Conservation (phyloP, 2,888 invertebrate genomes). For the Torymus texanus region DNA sequence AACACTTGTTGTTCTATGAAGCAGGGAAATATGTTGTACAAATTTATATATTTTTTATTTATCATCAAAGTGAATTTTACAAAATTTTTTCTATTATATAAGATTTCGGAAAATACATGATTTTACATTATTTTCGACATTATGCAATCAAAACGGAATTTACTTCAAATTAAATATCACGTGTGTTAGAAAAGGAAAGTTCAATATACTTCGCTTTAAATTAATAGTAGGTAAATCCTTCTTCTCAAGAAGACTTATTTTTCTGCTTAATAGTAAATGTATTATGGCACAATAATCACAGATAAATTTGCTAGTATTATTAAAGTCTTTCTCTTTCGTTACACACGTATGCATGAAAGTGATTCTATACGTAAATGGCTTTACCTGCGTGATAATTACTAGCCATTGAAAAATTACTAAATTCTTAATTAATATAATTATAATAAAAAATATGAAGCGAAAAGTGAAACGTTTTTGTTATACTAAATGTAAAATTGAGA, state of each 20-base stretch:
- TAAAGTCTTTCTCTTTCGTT: conserved; percentile 16
- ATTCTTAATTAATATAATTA: too few relatives aligned
- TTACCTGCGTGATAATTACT: conserved; percentile 16
- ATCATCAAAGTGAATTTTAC: conserved; percentile 38
- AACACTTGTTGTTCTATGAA: too few relatives aligned
- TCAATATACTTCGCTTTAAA: not conserved
- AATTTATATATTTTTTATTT: conserved; percentile 39
- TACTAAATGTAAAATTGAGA: too few relatives aligned
- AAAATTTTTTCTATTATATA: conserved; percentile 40
- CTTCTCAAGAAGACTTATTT: conserved; percentile 24
- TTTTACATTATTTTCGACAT: conserved; percentile 15
- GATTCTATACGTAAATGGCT: conserved; percentile 1
- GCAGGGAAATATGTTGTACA: not conserved
- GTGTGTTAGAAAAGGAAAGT: conserved; percentile 4
- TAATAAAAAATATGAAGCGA: too few relatives aligned
- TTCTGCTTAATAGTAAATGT: conserved; percentile 32
- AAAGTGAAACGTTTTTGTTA: too few relatives aligned
- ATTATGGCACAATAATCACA: conserved; percentile 53
- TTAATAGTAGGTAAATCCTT: not conserved
- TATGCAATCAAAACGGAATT: not conserved
- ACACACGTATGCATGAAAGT: not conserved
- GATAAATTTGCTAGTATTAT: conserved; percentile 37
- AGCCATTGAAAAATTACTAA: too few relatives aligned
- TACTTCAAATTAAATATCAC: not conserved
- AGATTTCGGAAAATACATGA: not conserved